These are phyloP conservation scores for Poecile montanus DNA, from an alignment of 2,797 vertebrate genomes.

Conservation along the genomic window DNA sequence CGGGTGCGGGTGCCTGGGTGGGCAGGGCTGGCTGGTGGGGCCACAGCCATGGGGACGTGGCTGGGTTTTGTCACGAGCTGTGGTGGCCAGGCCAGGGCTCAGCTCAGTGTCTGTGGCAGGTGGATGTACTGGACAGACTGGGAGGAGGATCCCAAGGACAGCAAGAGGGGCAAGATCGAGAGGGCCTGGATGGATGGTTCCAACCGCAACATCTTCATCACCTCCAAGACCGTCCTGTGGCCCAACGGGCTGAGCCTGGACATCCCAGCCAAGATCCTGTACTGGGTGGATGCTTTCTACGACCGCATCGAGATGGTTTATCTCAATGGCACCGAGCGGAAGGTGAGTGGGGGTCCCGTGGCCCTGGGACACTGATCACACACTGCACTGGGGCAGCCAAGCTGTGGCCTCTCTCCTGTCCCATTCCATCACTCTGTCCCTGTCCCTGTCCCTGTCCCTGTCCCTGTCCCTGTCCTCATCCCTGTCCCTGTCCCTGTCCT, in stretches of 20 bases:
- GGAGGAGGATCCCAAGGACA: slow-evolving; percentile 97
- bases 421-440: background rate
- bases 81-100: background rate
- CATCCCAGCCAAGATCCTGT: slow-evolving; percentile 89
- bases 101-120: slow-evolving; percentile 60
- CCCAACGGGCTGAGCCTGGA: slow-evolving; percentile 96
- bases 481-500: background rate
- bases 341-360: slow-evolving; percentile 69
- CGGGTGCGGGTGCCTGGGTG: slow-evolving; percentile 85
- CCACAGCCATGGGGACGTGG: fast-evolving
- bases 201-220: slow-evolving; percentile 90
- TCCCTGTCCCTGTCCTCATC: background rate
- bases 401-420: background rate
- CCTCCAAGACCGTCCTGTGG: slow-evolving; percentile 96
- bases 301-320: slow-evolving; percentile 95
- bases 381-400: fast-evolving
- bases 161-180: slow-evolving; percentile 94
- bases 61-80: background rate
- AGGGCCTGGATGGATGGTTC: slow-evolving; percentile 98
- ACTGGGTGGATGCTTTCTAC: slow-evolving; percentile 98
- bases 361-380: fast-evolving
- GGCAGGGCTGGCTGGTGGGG: background rate
- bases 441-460: background rate
- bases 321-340: slow-evolving; percentile 89
- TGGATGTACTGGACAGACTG: slow-evolving; percentile 99